phyloP scores from a whole-genome alignment of 2,888 invertebrate species.

The Ectemnius cavifrons region DNA sequence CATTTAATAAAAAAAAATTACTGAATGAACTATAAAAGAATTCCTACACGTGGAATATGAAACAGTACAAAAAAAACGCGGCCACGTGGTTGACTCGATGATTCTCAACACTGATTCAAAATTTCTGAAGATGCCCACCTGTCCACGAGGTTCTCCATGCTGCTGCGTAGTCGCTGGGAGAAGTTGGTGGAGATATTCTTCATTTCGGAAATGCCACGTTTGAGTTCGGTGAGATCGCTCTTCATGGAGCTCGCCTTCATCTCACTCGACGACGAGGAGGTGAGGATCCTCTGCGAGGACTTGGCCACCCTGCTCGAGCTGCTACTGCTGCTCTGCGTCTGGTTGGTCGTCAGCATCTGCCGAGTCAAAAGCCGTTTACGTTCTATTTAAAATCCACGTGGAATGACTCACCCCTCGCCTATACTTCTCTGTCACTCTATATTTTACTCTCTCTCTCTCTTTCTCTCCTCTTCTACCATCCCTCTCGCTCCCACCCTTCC shows the following conservation, averaged over 20 bases:
- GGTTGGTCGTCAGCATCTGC: conserved; percentile 76
- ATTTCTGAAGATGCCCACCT: conserved; percentile 76
- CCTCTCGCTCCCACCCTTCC: neutral
- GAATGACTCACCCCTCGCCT: conserved; percentile 50
- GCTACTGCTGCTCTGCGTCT: conserved; percentile 80
- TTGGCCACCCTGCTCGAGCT: conserved; percentile 79
- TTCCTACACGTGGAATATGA: no score
- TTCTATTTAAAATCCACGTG: conserved; percentile 70
- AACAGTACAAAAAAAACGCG: no score
- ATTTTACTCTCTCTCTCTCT: conserved; percentile 18
- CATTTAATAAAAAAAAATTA: no score
- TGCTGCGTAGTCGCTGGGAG: conserved; percentile 83
- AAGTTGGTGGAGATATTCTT: conserved; percentile 82
- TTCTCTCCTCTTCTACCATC: conserved; percentile 10
- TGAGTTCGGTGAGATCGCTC: conserved; percentile 87
- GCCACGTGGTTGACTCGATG: no score
- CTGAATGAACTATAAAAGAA: neutral
- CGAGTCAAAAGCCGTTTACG: conserved; percentile 64
- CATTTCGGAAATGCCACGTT: conserved; percentile 93
- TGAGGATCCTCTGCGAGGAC: conserved; percentile 81
- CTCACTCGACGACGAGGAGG: conserved; percentile 81
- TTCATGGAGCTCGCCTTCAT: conserved; percentile 91
- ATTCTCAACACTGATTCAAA: neutral
- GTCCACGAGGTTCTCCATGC: conserved; percentile 89
- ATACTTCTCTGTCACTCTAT: conserved; percentile 29